phyloP scores from a whole-genome alignment of 2,888 invertebrate species.

The Calliopum simillimum region DNA sequence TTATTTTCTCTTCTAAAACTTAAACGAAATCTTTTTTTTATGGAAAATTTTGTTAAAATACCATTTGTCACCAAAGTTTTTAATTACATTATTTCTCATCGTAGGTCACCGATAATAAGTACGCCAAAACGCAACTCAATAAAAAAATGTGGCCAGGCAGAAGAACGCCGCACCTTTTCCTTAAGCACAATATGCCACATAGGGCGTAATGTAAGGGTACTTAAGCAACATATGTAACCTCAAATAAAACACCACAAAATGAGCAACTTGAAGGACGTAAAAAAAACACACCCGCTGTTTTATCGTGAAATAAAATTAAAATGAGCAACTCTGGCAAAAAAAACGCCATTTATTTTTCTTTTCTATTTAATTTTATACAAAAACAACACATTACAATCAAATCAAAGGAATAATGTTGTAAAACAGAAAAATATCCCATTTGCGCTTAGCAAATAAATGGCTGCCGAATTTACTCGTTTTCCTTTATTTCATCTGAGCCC shows the following conservation, averaged over 20 bases:
- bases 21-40: no score
- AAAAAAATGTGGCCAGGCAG: no score
- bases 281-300: constrained; percentile 20
- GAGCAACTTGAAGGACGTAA: constrained; percentile 15
- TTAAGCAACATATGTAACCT: no score
- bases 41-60: no score
- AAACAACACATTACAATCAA: constrained; percentile 2
- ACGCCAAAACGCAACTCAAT: no score
- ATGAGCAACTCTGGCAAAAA: background rate
- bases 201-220: no score
- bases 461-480: constrained; percentile 28
- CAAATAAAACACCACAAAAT: constrained; percentile 15
- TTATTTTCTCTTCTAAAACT: no score
- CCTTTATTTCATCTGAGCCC: background rate
- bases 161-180: no score
- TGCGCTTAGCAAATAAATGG: constrained; percentile 23
- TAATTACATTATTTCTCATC: no score
- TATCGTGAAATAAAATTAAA: background rate
- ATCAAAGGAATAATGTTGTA: background rate
- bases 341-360: constrained; percentile 19
- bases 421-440: constrained; percentile 17
- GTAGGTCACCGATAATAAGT: no score
- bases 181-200: no score
- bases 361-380: background rate
- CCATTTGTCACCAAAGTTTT: no score